Evolutionary conservation across 2,113 vertebrate species (phyloP).

Genomic region (Thunnus thynnus): DNA sequence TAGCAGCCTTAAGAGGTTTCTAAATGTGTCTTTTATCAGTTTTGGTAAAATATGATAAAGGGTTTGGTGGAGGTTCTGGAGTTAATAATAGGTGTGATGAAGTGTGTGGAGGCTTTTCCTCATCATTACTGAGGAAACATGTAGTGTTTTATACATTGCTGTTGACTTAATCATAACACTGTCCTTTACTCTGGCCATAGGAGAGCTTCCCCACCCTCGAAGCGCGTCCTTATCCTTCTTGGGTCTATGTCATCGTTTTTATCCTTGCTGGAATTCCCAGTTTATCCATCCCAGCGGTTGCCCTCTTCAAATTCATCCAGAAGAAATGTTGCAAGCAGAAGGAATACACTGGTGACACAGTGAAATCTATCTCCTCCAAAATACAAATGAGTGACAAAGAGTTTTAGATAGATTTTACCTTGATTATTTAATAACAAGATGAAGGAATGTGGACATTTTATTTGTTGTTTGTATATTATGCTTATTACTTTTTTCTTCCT

Average conservation of each 20-base stretch:
- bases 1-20: background rate
- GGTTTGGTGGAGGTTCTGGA: too few species aligned
- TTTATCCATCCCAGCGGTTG: constrained; percentile 85
- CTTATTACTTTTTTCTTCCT: background rate
- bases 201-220: constrained; percentile 86
- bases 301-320: constrained; percentile 86
- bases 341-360: accelerated
- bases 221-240: constrained; percentile 80
- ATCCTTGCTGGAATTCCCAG: constrained; percentile 90
- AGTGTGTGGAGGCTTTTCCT: too few species aligned
- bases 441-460: background rate
- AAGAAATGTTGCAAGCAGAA: constrained; percentile 71
- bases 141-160: background rate
- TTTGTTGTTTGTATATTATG: constrained; percentile 15
- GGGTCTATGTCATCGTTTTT: constrained; percentile 89
- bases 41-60: too few species aligned
- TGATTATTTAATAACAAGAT: constrained; percentile 18
- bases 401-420: constrained; percentile 25
- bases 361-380: constrained; percentile 73
- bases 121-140: too few species aligned
- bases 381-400: constrained; percentile 69
- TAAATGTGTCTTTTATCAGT: background rate
- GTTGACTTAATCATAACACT: background rate
- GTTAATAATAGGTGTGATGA: too few species aligned
- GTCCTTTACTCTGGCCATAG: constrained; percentile 71